A percentile compares a stretch with the other conserved stretches of the same genome.
Conservation (phyloP, 2,113 vertebrate species). For the Chroicocephalus ridibundus region DNA sequence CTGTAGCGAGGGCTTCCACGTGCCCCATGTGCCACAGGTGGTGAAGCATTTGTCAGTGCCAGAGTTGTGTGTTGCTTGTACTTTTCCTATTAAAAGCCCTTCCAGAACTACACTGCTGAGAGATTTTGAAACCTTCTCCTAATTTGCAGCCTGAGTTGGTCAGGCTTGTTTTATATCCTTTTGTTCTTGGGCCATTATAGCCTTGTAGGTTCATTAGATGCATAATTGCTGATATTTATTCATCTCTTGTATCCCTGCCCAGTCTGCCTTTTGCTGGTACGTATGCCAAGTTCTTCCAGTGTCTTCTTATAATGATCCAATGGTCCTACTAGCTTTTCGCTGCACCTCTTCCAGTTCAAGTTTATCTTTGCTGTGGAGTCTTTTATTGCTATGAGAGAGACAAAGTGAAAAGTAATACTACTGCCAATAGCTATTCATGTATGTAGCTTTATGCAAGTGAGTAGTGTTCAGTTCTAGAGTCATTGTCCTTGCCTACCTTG, state of each 20-base stretch:
- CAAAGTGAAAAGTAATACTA: not conserved
- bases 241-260: not conserved
- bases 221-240: conserved; percentile 15
- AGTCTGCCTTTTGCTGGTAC: not conserved
- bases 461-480: not conserved
- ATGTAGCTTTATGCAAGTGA: not conserved
- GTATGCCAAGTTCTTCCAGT: not conserved
- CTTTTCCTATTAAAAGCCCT: not conserved
- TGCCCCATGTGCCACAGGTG: not conserved
- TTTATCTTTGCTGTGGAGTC: not conserved
- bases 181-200: not conserved
- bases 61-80: rapidly evolving
- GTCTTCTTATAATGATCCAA: not conserved
- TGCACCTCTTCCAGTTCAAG: not conserved
- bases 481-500: not conserved
- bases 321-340: not conserved
- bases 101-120: not conserved
- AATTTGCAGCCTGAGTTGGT: not conserved
- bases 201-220: conserved; percentile 4
- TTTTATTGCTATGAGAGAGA: not conserved
- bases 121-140: not conserved
- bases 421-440: not conserved
- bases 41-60: not conserved
- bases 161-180: not conserved
- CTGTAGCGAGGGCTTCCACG: not conserved